Percentiles rank a stretch among this genome's conserved stretches.
Conservation (phyloP, 2,113 vertebrate species). For the Pardalotus punctatus region DNA sequence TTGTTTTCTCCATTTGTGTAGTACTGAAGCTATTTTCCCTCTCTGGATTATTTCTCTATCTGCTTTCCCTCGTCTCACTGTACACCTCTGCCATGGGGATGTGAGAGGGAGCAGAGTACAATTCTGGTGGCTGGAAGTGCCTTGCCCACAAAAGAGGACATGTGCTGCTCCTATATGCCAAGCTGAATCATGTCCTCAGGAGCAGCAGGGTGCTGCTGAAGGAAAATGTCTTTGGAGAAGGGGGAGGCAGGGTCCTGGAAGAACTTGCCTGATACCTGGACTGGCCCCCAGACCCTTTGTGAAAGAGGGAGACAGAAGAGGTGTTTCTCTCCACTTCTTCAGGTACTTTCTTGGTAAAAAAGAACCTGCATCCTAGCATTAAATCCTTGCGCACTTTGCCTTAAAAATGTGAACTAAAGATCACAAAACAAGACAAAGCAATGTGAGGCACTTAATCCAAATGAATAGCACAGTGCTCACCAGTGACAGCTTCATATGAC, state of each 20-base stretch:
- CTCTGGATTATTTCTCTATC: not conserved
- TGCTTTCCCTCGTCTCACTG: not conserved
- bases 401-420: not conserved
- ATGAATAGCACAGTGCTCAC: not conserved
- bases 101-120: not conserved
- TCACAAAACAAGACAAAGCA: not conserved
- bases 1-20: not conserved
- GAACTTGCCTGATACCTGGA: accelerated
- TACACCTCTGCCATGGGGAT: accelerated
- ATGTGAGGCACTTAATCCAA: not conserved
- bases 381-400: not conserved
- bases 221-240: not conserved
- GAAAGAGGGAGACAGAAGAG: not conserved
- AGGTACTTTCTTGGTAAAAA: not conserved
- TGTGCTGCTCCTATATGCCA: accelerated
- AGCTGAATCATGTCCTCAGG: not conserved
- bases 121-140: not conserved
- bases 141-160: not conserved
- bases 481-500: not conserved
- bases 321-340: not conserved
- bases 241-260: not conserved
- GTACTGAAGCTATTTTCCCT: not conserved
- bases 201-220: not conserved
- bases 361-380: not conserved
- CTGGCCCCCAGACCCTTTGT: not conserved